These are phyloP conservation scores for Holacanthella duospinosa DNA, from an alignment of 2,888 invertebrate genomes.

Conservation along the genomic window DNA sequence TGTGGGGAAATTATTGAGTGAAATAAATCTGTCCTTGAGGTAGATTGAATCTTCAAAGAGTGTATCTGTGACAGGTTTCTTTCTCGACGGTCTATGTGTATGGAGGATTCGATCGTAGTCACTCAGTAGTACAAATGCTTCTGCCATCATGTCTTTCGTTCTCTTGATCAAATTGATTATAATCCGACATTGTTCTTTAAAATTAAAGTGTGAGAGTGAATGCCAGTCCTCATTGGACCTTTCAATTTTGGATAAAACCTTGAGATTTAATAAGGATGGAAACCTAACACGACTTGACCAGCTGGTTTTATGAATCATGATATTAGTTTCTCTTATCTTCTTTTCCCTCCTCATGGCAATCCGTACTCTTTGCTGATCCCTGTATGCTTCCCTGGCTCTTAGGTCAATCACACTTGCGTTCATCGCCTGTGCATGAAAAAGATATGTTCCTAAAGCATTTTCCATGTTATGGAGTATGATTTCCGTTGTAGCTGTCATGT, in stretches of 20 bases:
- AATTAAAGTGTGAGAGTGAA: neutral
- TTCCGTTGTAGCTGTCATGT: neutral
- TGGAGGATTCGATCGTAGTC: neutral
- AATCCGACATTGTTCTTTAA: neutral
- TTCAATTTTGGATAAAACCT: neutral
- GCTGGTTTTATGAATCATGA: neutral
- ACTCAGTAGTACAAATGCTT: neutral
- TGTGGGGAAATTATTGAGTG: neutral
- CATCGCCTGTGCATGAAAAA: neutral
- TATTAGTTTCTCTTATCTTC: neutral
- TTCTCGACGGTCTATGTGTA: neutral
- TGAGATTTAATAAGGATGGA: neutral
- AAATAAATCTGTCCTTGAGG: neutral
- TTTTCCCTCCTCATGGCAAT: neutral
- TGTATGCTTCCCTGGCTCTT: neutral
- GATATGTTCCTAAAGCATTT: neutral
- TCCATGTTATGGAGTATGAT: neutral
- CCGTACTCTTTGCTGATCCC: neutral
- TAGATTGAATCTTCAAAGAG: neutral
- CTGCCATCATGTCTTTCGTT: neutral
- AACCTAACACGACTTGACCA: neutral
- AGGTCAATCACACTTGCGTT: neutral
- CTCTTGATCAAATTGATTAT: neutral
- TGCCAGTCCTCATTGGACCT: neutral
- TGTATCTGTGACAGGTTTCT: neutral